Percentiles rank a stretch among this genome's conserved stretches.
Conservation (phyloP, 1,140 invertebrate genomes). For the Musca domestica region DNA sequence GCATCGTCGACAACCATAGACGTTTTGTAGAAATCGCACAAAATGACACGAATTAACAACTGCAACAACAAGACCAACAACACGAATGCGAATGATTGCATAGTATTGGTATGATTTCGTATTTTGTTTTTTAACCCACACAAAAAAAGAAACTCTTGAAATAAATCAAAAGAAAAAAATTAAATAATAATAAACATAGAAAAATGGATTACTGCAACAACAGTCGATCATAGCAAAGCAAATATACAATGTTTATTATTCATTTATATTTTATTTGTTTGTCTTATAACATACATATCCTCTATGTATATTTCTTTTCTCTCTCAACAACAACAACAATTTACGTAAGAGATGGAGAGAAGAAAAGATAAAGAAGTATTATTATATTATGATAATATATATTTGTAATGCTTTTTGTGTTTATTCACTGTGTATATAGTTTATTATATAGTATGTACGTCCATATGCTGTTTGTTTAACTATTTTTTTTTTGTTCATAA, state of each 20-base stretch:
- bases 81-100: conserved; percentile 26
- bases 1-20: too few relatives aligned
- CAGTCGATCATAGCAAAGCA: too few relatives aligned
- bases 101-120: conserved; percentile 53
- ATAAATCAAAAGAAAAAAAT: conserved; percentile 3
- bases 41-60: conserved; percentile 20
- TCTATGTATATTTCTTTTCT: too few relatives aligned
- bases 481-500: too few relatives aligned
- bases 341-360: too few relatives aligned
- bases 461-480: not conserved
- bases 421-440: not conserved
- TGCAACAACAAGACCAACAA: conserved; percentile 16
- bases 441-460: not conserved
- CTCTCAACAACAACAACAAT: too few relatives aligned
- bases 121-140: conserved; percentile 43
- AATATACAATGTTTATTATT: conserved; percentile 4
- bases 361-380: too few relatives aligned
- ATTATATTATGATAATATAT: too few relatives aligned
- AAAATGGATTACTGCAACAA: not conserved
- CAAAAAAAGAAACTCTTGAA: conserved; percentile 11
- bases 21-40: conserved; percentile 1
- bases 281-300: too few relatives aligned
- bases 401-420: not conserved
- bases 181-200: conserved; percentile 17
- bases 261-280: conserved; percentile 10